Conservation (phyloP, 30 jellyfish, hydroid and myxozoan genomes). For the Hydractinia symbiolongicarpus region DNA sequence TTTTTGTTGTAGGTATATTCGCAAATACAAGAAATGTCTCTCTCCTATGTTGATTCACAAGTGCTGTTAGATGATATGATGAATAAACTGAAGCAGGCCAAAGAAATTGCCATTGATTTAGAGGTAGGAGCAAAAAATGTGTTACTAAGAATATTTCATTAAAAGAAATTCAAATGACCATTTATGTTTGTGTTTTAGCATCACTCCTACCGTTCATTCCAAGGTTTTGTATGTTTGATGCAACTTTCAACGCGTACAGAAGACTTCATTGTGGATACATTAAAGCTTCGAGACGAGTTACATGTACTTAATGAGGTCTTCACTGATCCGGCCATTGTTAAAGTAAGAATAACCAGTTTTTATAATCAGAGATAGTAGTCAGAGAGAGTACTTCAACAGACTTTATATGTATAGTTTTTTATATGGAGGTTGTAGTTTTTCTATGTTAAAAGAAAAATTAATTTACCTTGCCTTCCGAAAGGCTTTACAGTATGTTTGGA, state of each 20-base stretch:
- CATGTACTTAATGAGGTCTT: constrained; percentile 78
- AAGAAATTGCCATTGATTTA: constrained; percentile 89
- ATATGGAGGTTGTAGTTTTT: no score
- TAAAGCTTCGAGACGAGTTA: constrained; percentile 73
- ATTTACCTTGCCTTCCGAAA: no score
- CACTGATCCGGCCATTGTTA: constrained; percentile 83
- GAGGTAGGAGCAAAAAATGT: constrained; percentile 47
- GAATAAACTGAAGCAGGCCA: constrained; percentile 35
- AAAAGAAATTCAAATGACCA: no score
- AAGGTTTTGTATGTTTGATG: constrained; percentile 95
- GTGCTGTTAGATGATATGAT: constrained; percentile 37
- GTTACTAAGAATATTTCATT: no score
- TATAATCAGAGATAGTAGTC: no score
- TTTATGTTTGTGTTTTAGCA: constrained; percentile 42
- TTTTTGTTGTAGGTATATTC: neutral
- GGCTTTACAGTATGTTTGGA: no score
- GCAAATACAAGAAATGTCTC: constrained; percentile 51
- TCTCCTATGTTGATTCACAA: constrained; percentile 44
- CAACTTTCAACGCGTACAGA: constrained; percentile 86
- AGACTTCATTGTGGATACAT: constrained; percentile 85
- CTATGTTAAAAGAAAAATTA: no score
- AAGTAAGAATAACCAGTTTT: constrained; percentile 34
- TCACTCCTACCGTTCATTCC: constrained; percentile 93
- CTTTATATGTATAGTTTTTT: no score
- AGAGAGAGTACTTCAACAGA: no score